Conservation (phyloP, 1,140 invertebrate genomes). For the Zelostemma sp. region DNA sequence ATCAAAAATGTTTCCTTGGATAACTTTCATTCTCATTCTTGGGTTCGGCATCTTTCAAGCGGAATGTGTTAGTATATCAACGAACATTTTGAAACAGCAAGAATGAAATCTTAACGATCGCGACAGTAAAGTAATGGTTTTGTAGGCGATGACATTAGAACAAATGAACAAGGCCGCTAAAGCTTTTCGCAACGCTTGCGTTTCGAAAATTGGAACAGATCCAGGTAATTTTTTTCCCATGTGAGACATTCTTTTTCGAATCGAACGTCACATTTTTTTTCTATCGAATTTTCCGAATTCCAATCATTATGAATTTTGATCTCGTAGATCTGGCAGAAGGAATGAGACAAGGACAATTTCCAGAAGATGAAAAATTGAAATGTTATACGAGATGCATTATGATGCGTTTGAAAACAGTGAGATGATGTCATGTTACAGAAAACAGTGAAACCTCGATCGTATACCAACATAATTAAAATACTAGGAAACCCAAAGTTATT, state of each 20-base stretch:
- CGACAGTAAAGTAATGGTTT: not conserved
- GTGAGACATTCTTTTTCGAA: no score
- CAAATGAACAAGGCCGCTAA: constrained; percentile 40
- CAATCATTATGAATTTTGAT: no score
- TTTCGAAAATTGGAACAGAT: constrained; percentile 22
- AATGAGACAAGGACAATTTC: constrained; percentile 31
- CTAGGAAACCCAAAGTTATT: no score
- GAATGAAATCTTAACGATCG: not conserved
- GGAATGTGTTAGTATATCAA: constrained; percentile 2
- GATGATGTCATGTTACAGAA: not conserved
- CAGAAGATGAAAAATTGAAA: constrained; percentile 25
- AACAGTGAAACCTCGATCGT: no score
- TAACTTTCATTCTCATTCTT: no score
- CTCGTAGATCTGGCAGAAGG: constrained; percentile 14
- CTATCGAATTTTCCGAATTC: no score
- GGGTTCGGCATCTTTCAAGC: not conserved
- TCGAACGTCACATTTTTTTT: no score
- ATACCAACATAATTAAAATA: no score
- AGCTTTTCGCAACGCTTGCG: constrained; percentile 30
- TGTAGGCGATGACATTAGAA: constrained; percentile 30
- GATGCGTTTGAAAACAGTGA: constrained; percentile 46
- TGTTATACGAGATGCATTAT: constrained; percentile 47
- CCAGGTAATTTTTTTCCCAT: constrained; percentile 24
- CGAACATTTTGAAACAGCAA: not conserved
- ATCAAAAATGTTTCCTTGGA: no score